Conservation (phyloP, 2,797 vertebrate species). For the Danio tinwini region DNA sequence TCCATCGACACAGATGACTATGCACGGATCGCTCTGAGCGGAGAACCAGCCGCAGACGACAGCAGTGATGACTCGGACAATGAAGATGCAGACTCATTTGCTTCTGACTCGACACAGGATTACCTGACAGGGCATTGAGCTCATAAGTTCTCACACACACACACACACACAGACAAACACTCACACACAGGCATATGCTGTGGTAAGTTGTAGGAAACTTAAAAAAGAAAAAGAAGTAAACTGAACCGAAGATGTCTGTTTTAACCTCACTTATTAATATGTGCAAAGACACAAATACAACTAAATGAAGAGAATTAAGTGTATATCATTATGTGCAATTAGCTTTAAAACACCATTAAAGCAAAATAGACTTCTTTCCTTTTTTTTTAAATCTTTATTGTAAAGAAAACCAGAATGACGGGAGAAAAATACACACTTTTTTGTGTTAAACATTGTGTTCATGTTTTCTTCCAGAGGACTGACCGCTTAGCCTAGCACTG, state of each 20-base stretch:
- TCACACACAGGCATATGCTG: neutral
- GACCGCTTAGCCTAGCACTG: conserved; percentile 83
- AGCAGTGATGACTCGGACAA: conserved; percentile 97
- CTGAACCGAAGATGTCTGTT: conserved; percentile 57
- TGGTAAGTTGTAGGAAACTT: conserved; percentile 25
- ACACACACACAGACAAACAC: conserved; percentile 2
- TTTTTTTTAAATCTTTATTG: conserved; percentile 69
- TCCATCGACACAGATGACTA: conserved; percentile 99
- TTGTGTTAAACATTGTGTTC: conserved; percentile 80
- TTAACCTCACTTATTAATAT: conserved; percentile 61
- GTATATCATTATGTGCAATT: conserved; percentile 73
- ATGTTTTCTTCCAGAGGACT: conserved; percentile 79
- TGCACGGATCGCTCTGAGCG: conserved; percentile 93
- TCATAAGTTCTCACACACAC: neutral
- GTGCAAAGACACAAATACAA: conserved; percentile 62
- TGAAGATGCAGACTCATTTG: conserved; percentile 96
- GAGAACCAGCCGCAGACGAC: conserved; percentile 93
- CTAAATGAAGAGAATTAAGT: conserved; percentile 64
- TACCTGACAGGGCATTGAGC: conserved; percentile 94
- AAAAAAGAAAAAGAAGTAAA: conserved; percentile 42
- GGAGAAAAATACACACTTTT: conserved; percentile 78
- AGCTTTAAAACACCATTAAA: conserved; percentile 77
- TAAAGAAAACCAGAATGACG: conserved; percentile 62
- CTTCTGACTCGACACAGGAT: conserved; percentile 97
- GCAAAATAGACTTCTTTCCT: conserved; percentile 45